Percentiles rank a stretch among this genome's conserved stretches.
Evolutionary conservation across 2,113 vertebrate genomes (phyloP).

Genomic region (Aldabrachelys gigantea): DNA sequence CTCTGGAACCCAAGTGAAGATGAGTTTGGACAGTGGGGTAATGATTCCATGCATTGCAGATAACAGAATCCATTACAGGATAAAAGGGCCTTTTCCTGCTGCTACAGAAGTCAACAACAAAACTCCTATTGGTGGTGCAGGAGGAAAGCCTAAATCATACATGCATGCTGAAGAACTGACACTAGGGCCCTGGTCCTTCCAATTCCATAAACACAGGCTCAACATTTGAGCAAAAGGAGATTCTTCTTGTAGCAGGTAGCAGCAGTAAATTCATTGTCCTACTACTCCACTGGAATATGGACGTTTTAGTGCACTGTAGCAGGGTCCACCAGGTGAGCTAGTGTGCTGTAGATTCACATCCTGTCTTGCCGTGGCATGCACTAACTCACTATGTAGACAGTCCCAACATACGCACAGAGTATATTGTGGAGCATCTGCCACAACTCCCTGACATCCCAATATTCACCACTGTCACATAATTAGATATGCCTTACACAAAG

Average conservation of each 20-base stretch:
- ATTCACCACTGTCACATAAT: too few species aligned
- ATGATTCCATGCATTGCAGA: fast-evolving
- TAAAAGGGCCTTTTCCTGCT: too few species aligned
- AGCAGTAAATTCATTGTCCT: neutral
- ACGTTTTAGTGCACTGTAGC: neutral
- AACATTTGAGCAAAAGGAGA: fast-evolving
- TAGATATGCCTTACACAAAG: too few species aligned
- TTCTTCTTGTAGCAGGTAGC: neutral
- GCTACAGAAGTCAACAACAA: neutral
- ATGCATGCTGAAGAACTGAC: neutral
- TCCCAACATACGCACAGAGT: too few species aligned
- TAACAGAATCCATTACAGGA: fast-evolving
- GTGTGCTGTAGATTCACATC: neutral
- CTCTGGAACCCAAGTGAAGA: neutral
- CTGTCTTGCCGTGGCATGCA: neutral
- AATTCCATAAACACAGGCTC: neutral
- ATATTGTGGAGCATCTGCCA: neutral
- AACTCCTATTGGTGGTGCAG: too few species aligned
- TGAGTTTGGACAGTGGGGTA: fast-evolving
- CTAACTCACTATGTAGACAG: too few species aligned
- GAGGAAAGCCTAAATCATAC: neutral
- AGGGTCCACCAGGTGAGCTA: neutral
- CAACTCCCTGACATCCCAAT: neutral
- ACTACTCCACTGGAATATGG: neutral
- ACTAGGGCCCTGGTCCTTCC: neutral